Conservation (phyloP, 2,113 vertebrate genomes). For the Blennius ocellaris region DNA sequence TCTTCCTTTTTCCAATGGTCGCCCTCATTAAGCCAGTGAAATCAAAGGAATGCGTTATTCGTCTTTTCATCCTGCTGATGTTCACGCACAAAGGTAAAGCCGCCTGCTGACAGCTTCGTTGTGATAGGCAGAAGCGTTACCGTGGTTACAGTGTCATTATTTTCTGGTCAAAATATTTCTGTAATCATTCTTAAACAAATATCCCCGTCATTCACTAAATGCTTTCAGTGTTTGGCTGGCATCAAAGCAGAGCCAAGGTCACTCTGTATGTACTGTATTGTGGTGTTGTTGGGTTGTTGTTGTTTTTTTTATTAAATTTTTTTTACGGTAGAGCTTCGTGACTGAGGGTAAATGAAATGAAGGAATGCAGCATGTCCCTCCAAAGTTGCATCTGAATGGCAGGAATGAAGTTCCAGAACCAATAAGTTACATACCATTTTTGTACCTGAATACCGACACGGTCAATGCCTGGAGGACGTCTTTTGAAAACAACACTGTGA, state of each 20-base stretch:
- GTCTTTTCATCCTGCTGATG: no score
- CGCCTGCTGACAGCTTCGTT: conserved; percentile 14
- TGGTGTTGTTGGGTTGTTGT: not conserved
- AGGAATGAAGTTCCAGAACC: conserved; percentile 12
- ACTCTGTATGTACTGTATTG: not conserved
- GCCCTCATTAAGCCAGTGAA: conserved; percentile 29
- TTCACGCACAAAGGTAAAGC: no score
- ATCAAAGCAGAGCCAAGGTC: conserved; percentile 47
- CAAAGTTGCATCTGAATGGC: conserved; percentile 5
- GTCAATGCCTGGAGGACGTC: not conserved
- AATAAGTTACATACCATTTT: not conserved
- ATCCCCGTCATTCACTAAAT: conserved; percentile 31
- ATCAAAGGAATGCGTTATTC: conserved; percentile 57
- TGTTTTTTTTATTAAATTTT: not conserved
- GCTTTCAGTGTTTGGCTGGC: conserved; percentile 8
- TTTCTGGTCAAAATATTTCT: conserved; percentile 36
- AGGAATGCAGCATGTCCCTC: conserved; percentile 21
- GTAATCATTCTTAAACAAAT: conserved; percentile 36
- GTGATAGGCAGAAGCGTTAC: conserved; percentile 51
- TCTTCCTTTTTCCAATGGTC: conserved; percentile 6
- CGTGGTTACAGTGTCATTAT: conserved; percentile 58
- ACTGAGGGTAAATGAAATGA: conserved; percentile 20
- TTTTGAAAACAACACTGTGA: not conserved
- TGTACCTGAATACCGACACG: not conserved
- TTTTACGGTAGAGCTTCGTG: not conserved